phyloP scores from a whole-genome alignment of 2,797 vertebrate genomes.

The Prunella strophiata region DNA sequence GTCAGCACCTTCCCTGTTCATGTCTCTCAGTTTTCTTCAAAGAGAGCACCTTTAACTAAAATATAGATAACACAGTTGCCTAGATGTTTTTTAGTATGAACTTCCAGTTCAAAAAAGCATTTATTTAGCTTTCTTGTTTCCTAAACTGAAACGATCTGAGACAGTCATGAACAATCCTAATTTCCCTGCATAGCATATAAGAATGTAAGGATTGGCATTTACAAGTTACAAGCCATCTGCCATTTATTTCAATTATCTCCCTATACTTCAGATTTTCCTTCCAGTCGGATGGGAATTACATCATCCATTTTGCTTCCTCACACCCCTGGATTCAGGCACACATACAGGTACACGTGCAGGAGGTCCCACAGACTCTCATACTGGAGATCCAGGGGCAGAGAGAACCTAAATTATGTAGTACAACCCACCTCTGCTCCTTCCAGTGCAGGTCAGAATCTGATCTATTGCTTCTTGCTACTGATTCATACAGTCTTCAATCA shows the following conservation, averaged over 20 bases:
- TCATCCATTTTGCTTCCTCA: not conserved
- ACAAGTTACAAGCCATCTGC: not conserved
- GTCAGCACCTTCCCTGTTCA: not conserved
- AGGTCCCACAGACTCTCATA: not conserved
- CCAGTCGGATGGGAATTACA: not conserved
- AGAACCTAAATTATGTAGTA: not conserved
- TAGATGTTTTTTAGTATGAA: not conserved
- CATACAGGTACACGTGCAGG: rapidly evolving
- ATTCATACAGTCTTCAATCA: not conserved
- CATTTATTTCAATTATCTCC: not conserved
- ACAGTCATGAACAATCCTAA: not conserved
- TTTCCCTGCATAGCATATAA: not conserved
- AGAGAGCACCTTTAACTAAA: not conserved
- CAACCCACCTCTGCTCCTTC: not conserved
- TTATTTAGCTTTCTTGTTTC: not conserved
- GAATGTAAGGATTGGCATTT: not conserved
- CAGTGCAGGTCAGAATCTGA: not conserved
- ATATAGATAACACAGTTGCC: not conserved
- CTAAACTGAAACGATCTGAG: not conserved
- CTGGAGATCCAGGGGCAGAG: not conserved
- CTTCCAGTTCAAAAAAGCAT: not conserved
- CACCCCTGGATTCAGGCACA: not conserved
- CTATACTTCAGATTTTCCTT: not conserved
- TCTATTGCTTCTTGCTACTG: not conserved
- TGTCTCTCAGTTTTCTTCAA: rapidly evolving